Conservation (phyloP, 2,797 vertebrate genomes). For the Vipera ursinii region DNA sequence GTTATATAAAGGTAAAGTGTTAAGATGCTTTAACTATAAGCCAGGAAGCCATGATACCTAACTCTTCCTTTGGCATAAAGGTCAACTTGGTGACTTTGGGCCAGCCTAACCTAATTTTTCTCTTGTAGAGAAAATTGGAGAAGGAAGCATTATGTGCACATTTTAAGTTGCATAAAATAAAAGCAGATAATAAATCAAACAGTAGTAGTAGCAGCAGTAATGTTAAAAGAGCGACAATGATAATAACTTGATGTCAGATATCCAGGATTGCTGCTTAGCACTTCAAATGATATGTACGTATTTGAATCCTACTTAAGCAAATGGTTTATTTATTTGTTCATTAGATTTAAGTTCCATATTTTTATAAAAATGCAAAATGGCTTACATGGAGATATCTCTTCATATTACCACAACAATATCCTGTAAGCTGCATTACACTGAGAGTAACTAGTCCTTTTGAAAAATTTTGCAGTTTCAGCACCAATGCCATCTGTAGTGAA, state of each 20-base stretch:
- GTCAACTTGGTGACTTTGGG: not conserved
- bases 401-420: not conserved
- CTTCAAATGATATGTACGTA: not conserved
- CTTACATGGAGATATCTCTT: not conserved
- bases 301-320: not conserved
- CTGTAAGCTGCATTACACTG: not conserved
- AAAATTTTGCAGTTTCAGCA: not conserved
- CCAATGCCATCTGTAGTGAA: not conserved
- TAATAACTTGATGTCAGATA: fast-evolving
- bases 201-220: not conserved
- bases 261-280: not conserved
- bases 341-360: not conserved
- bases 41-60: not conserved
- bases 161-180: not conserved
- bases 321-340: not conserved
- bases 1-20: not conserved
- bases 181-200: not conserved
- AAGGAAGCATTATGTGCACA: not conserved
- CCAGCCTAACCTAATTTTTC: not conserved
- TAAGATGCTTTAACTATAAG: not conserved
- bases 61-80: not conserved
- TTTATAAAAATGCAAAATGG: not conserved
- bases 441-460: not conserved
- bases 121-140: not conserved
- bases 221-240: not conserved